These are phyloP conservation scores for Drosophila austrosaltans DNA, from an alignment of 2,888 invertebrate species.

Conservation along the genomic window DNA sequence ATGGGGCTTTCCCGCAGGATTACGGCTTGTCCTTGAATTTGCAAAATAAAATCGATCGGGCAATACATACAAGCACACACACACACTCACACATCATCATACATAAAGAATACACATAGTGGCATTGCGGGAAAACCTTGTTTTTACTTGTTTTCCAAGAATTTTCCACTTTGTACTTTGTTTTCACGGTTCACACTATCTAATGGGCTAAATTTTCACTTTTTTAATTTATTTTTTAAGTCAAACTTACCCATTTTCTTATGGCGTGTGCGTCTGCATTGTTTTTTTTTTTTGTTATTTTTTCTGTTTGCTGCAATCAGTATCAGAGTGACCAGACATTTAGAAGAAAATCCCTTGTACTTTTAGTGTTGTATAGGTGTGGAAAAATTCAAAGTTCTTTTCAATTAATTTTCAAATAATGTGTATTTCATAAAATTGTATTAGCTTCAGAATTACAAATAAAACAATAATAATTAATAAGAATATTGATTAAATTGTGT, in stretches of 20 bases:
- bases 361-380: background rate
- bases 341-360: background rate
- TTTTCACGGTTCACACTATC: background rate
- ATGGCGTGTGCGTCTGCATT: slow-evolving; percentile 68
- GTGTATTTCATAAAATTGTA: slow-evolving; percentile 12
- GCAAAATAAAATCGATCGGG: slow-evolving; percentile 78
- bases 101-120: slow-evolving; percentile 39
- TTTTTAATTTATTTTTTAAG: slow-evolving; percentile 55
- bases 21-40: slow-evolving; percentile 74
- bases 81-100: slow-evolving; percentile 15
- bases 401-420: background rate
- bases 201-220: slow-evolving; percentile 31
- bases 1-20: slow-evolving; percentile 66
- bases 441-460: slow-evolving; percentile 43
- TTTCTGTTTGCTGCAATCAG: slow-evolving; percentile 45
- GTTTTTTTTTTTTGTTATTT: slow-evolving; percentile 39
- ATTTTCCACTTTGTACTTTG: slow-evolving; percentile 13
- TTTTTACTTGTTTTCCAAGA: background rate
- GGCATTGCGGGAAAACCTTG: slow-evolving; percentile 50
- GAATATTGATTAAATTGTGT: slow-evolving; percentile 54
- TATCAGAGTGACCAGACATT: slow-evolving; percentile 15
- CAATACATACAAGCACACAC: slow-evolving; percentile 63
- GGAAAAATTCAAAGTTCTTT: background rate
- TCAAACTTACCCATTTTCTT: slow-evolving; percentile 76
- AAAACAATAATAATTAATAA: slow-evolving; percentile 34